Percentiles rank a stretch among this genome's conserved stretches.
These are phyloP conservation scores for Drosophila subsilvestris DNA, from an alignment of 2,888 invertebrate genomes.

Conservation along the genomic window DNA sequence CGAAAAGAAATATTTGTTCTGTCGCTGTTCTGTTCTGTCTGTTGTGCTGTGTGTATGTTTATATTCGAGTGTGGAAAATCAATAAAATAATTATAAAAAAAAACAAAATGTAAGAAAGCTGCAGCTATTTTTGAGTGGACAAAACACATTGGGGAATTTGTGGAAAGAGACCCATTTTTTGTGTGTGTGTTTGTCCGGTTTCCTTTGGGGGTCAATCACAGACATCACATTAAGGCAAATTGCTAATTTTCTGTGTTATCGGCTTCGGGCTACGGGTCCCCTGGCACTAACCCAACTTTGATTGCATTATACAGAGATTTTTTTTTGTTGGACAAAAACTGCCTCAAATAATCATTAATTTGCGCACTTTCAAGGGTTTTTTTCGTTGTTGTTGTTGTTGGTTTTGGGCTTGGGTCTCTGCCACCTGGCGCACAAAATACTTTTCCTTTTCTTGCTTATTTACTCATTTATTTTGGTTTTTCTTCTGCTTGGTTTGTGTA, in stretches of 20 bases:
- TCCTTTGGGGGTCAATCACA: conserved; percentile 64
- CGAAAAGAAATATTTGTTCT: conserved; percentile 24
- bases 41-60: not conserved
- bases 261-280: conserved; percentile 29
- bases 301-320: conserved; percentile 74
- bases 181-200: conserved; percentile 10
- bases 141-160: conserved; percentile 26
- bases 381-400: not conserved
- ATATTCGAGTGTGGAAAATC: conserved; percentile 32
- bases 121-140: not conserved
- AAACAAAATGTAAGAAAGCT: conserved; percentile 16
- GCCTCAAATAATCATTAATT: conserved; percentile 72
- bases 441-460: conserved; percentile 43
- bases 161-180: not conserved
- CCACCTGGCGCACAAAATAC: conserved; percentile 52
- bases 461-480: conserved; percentile 23
- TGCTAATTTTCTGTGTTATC: conserved; percentile 61
- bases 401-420: conserved; percentile 7
- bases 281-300: conserved; percentile 66
- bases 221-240: conserved; percentile 67
- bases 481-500: conserved; percentile 24
- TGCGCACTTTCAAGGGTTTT: conserved; percentile 51
- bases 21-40: conserved; percentile 1
- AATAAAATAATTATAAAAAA: conserved; percentile 24
- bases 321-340: conserved; percentile 50